A percentile compares a stretch with the other conserved stretches of the same genome.
phyloP scores from a whole-genome alignment of 2,888 invertebrate genomes.

The Spilosoma lubricipeda region DNA sequence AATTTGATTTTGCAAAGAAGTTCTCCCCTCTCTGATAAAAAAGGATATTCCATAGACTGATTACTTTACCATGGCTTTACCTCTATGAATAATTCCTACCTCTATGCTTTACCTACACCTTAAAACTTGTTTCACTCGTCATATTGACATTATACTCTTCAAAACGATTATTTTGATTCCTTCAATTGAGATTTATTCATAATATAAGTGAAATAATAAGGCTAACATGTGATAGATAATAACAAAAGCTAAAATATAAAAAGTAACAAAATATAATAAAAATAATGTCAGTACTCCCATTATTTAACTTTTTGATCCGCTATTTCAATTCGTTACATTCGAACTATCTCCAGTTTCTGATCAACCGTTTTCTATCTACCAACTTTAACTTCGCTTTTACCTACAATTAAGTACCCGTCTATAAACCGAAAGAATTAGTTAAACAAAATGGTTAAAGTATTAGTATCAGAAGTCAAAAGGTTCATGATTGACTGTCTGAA shows the following conservation, averaged over 20 bases:
- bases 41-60: background rate
- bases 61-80: no score
- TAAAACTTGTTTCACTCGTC: background rate
- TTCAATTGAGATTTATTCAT: background rate
- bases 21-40: background rate
- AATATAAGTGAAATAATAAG: background rate
- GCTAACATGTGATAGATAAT: background rate
- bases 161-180: background rate
- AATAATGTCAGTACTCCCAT: conserved; percentile 1
- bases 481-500: conserved; percentile 88
- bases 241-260: background rate
- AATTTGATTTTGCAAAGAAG: no score
- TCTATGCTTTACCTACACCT: no score
- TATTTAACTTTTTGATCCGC: background rate
- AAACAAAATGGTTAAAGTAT: conserved; percentile 9
- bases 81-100: no score
- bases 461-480: conserved; percentile 48
- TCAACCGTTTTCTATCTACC: background rate
- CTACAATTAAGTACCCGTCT: background rate
- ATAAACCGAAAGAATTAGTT: background rate
- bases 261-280: background rate
- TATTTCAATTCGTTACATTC: conserved; percentile 1
- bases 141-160: background rate
- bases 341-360: background rate
- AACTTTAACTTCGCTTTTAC: background rate